Conservation (phyloP, 2,113 vertebrate genomes). For the Bungarus multicinctus region DNA sequence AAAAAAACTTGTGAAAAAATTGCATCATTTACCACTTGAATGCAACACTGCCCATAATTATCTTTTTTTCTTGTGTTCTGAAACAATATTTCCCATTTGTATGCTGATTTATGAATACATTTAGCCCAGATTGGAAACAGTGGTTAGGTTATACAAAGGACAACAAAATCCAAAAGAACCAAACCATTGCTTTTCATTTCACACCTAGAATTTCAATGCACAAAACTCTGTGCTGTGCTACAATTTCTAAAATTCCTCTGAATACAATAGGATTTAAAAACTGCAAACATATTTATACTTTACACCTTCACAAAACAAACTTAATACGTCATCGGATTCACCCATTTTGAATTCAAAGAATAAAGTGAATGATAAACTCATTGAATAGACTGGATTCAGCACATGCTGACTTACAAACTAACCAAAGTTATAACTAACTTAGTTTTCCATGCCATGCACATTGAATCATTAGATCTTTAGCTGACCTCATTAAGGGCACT, state of each 20-base stretch:
- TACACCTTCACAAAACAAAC: neutral
- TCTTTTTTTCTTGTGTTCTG: neutral
- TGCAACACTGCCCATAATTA: neutral
- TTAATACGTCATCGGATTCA: neutral
- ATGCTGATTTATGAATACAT: neutral
- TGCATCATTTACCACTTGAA: neutral
- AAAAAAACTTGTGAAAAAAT: conserved; percentile 28
- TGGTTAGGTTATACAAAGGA: neutral
- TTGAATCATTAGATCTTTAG: neutral
- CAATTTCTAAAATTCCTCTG: neutral
- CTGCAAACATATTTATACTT: neutral
- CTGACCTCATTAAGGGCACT: neutral
- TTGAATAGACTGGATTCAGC: neutral
- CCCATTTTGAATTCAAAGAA: neutral
- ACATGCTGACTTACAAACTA: neutral
- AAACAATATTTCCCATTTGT: neutral
- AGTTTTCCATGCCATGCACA: neutral
- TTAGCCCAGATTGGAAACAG: neutral
- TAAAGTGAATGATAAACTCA: neutral
- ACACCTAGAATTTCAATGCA: neutral
- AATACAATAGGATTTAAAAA: neutral
- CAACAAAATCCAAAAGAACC: neutral
- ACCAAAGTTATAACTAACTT: neutral
- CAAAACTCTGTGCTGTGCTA: neutral
- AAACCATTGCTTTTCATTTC: neutral